Evolutionary conservation across 2,888 invertebrate species (phyloP).

Genomic region (Cephus rjabovi): DNA sequence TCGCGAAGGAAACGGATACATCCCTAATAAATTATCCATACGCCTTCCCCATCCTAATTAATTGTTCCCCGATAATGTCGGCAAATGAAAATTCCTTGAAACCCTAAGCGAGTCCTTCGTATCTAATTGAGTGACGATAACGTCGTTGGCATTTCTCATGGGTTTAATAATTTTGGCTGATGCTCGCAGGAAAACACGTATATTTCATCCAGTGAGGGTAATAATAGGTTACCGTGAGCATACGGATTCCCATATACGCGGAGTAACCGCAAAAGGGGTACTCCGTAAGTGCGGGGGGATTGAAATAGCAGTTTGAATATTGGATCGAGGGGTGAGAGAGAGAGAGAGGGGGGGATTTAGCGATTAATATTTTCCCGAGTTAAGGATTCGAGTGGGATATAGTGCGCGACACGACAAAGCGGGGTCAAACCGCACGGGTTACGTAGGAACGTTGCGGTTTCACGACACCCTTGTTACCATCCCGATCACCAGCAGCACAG

Average conservation of each 20-base stretch:
- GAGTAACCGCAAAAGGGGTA: neutral
- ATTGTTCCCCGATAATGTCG: slow-evolving; percentile 26
- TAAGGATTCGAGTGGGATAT: slow-evolving; percentile 8
- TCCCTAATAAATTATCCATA: neutral
- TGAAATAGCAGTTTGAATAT: neutral
- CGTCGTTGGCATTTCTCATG: neutral
- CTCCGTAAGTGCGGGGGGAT: too few relatives aligned
- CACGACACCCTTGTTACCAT: slow-evolving; percentile 45
- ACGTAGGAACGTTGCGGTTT: slow-evolving; percentile 36
- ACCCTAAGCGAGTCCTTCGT: neutral
- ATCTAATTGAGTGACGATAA: neutral
- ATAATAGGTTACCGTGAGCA: neutral
- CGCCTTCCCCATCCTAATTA: slow-evolving; percentile 22
- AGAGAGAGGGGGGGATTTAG: neutral
- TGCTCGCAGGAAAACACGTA: neutral
- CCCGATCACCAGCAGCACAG: slow-evolving; percentile 13
- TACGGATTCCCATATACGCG: neutral
- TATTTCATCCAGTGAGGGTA: neutral
- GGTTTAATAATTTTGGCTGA: neutral
- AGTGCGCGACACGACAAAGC: slow-evolving; percentile 13
- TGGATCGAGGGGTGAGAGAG: neutral
- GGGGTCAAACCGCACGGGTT: slow-evolving; percentile 13
- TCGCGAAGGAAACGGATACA: neutral
- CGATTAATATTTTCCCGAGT: neutral
- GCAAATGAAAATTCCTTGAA: neutral